Conservation (phyloP, 1,140 invertebrate genomes). For the Drosophila tani region DNA sequence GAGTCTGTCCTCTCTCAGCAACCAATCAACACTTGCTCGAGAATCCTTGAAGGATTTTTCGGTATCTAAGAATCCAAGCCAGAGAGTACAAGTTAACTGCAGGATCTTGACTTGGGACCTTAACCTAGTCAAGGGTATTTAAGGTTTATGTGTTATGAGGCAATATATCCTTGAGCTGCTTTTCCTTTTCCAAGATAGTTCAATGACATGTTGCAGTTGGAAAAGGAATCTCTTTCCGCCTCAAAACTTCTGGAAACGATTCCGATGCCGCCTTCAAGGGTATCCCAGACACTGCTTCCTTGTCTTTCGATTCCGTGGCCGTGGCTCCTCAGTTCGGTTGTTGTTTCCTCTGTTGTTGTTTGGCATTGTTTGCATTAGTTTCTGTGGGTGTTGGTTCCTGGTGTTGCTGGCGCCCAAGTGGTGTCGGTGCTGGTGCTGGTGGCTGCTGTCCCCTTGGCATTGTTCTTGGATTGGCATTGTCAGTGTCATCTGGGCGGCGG, state of each 20-base stretch:
- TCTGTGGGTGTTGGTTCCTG: conserved; percentile 12
- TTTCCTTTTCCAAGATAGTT: not conserved
- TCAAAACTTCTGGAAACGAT: not conserved
- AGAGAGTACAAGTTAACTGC: not conserved
- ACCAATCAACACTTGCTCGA: too few relatives aligned
- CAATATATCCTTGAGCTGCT: too few relatives aligned
- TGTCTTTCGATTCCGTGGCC: conserved; percentile 13
- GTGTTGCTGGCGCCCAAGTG: not conserved
- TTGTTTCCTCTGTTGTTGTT: conserved; percentile 30
- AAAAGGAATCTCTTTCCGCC: not conserved
- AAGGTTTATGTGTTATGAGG: too few relatives aligned
- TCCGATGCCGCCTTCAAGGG: conserved; percentile 12
- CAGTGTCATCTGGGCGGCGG: conserved; percentile 30
- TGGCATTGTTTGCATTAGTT: conserved; percentile 61
- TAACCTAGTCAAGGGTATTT: too few relatives aligned
- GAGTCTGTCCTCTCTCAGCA: too few relatives aligned
- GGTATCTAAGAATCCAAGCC: not conserved
- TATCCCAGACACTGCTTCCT: conserved; percentile 14
- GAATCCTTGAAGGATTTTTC: not conserved
- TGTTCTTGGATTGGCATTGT: conserved; percentile 50
- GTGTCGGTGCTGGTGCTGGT: conserved; percentile 2
- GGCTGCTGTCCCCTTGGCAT: conserved; percentile 56
- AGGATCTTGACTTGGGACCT: too few relatives aligned
- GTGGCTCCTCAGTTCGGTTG: conserved; percentile 20
- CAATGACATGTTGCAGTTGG: not conserved